Percentiles rank a stretch among this genome's conserved stretches.
phyloP scores from a whole-genome alignment of 2,113 vertebrate genomes.

The Mionectes macconnelli region DNA sequence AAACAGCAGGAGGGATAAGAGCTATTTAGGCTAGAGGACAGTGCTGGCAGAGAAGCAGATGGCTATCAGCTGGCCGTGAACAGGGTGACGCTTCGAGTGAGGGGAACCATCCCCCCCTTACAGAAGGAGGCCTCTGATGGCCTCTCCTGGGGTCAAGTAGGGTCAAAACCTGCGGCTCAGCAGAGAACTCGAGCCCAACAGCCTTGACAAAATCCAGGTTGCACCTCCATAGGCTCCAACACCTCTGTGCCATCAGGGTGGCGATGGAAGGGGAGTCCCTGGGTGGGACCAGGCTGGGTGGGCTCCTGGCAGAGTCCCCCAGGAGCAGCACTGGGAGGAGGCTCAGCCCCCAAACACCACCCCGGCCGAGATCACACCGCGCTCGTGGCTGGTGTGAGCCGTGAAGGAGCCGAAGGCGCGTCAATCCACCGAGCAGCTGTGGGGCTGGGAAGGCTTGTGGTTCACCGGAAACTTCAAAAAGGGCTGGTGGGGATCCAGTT shows the following conservation, averaged over 20 bases:
- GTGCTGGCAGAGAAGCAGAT: constrained; percentile 52
- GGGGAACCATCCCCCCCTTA: not conserved
- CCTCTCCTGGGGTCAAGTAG: not conserved
- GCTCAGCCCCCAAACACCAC: not conserved
- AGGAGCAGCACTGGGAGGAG: not conserved
- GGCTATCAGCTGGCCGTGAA: constrained; percentile 55
- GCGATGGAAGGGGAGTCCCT: not conserved
- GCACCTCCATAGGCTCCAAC: no score
- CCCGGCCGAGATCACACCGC: accelerated
- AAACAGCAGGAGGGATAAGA: constrained; percentile 48
- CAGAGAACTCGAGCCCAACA: accelerated
- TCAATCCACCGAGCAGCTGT: not conserved
- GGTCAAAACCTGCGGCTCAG: not conserved
- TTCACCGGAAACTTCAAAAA: constrained; percentile 18
- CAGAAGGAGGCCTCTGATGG: not conserved
- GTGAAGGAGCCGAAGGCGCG: not conserved
- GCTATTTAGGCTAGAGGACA: constrained; percentile 45
- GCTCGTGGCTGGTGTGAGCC: accelerated
- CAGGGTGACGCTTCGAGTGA: accelerated
- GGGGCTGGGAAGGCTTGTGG: not conserved
- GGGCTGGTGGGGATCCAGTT: constrained; percentile 16
- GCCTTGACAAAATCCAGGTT: accelerated
- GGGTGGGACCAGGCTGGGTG: not conserved
- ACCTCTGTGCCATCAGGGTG: accelerated
- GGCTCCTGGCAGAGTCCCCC: not conserved